A percentile compares a stretch with the other conserved stretches of the same genome.
These are phyloP conservation scores for Scaptomyza caliginosa DNA, from an alignment of 2,888 invertebrate genomes.

Conservation along the genomic window DNA sequence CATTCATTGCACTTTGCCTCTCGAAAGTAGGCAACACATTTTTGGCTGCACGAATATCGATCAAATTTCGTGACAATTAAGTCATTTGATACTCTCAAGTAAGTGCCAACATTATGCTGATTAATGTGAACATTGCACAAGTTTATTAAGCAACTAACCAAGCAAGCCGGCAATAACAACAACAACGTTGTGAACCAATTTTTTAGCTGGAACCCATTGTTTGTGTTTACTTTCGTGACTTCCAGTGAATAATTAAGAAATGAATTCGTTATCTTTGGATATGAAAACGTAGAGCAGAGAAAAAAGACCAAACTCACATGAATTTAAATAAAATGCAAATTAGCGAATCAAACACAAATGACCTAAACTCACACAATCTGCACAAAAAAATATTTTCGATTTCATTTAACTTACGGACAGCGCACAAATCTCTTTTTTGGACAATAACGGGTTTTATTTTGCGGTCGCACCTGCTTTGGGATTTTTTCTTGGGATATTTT, in stretches of 20 bases:
- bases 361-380: constrained; percentile 2
- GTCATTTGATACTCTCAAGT: constrained; percentile 35
- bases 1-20: background rate
- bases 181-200: constrained; percentile 8
- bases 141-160: constrained; percentile 4
- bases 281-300: background rate
- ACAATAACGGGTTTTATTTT: background rate
- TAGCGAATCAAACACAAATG: constrained; percentile 26
- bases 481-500: constrained; percentile 32
- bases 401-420: background rate
- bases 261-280: constrained; percentile 49
- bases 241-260: constrained; percentile 66
- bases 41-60: background rate
- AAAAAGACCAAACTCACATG: constrained; percentile 1
- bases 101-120: constrained; percentile 64
- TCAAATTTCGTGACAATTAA: constrained; percentile 40
- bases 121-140: constrained; percentile 65
- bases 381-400: constrained; percentile 14
- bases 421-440: constrained; percentile 7
- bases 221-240: constrained; percentile 41
- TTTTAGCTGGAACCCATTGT: constrained; percentile 35
- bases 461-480: constrained; percentile 23
- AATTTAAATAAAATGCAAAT: constrained; percentile 65
- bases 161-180: no score
- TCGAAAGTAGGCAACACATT: constrained; percentile 28